Conservation (phyloP, 2,113 vertebrate species). For the Cryptotis parvus region DNA sequence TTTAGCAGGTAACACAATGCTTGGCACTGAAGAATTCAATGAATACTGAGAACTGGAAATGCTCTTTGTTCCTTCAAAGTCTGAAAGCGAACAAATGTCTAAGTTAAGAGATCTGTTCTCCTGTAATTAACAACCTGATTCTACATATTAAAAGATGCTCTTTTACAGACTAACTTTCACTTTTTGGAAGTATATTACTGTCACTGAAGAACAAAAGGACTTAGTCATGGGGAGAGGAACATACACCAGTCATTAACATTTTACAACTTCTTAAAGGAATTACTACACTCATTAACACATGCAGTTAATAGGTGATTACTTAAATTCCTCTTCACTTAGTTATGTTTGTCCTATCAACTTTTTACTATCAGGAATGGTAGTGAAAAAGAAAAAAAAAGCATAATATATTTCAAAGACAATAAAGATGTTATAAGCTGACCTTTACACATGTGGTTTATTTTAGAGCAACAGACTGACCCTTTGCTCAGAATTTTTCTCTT, state of each 20-base stretch:
- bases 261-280: slow-evolving; percentile 9
- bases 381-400: no score
- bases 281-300: not conserved
- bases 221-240: not conserved
- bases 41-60: not conserved
- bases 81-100: not conserved
- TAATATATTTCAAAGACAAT: not conserved
- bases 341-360: not conserved
- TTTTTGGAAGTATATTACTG: slow-evolving; percentile 28
- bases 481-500: not conserved
- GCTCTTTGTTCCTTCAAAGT: not conserved
- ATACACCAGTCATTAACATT: slow-evolving; percentile 32
- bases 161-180: slow-evolving; percentile 37
- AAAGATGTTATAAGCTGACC: not conserved
- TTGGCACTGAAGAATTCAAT: not conserved
- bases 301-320: slow-evolving; percentile 32
- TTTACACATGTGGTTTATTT: not conserved
- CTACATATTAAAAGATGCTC: not conserved
- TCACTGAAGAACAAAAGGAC: slow-evolving; percentile 57
- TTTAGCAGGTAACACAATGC: not conserved
- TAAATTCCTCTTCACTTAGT: slow-evolving; percentile 6
- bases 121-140: not conserved
- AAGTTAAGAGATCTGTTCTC: not conserved
- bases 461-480: not conserved
- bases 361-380: not conserved